Conservation (phyloP, 2,888 invertebrate species). For the Eustalomyia histrio region DNA sequence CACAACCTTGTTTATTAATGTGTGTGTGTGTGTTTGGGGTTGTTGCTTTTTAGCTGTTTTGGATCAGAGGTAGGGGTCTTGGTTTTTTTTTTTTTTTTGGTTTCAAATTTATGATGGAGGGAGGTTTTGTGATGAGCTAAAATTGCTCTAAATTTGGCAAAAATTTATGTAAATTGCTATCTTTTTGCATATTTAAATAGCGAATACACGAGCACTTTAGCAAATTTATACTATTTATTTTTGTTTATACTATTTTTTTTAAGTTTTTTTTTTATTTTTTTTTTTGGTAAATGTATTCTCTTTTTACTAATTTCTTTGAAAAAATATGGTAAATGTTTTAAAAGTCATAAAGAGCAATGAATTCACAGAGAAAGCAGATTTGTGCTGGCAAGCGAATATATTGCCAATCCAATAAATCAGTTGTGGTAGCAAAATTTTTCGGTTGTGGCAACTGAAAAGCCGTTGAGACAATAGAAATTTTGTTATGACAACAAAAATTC, state of each 20-base stretch:
- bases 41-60: slow-evolving; percentile 21
- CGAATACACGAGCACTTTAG: slow-evolving; percentile 79
- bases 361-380: no score
- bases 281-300: slow-evolving; percentile 69
- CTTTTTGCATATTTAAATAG: slow-evolving; percentile 80
- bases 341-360: not conserved
- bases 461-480: no score
- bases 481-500: no score
- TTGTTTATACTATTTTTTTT: slow-evolving; percentile 22
- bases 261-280: slow-evolving; percentile 70
- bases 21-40: slow-evolving; percentile 19
- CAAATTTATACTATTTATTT: slow-evolving; percentile 67
- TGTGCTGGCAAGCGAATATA: no score
- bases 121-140: slow-evolving; percentile 73
- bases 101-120: not conserved
- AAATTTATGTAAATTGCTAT: slow-evolving; percentile 79
- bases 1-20: slow-evolving; percentile 16
- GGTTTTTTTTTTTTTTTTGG: not conserved
- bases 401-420: no score
- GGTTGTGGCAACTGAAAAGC: no score
- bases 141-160: slow-evolving; percentile 79
- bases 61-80: slow-evolving; percentile 11
- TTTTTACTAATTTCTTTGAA: slow-evolving; percentile 50
- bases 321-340: slow-evolving; percentile 40
- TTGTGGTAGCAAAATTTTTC: no score